Base-by-base conservation (phyloP, 1,140 invertebrate genomes). In the Solenopsis invicta region DNA sequence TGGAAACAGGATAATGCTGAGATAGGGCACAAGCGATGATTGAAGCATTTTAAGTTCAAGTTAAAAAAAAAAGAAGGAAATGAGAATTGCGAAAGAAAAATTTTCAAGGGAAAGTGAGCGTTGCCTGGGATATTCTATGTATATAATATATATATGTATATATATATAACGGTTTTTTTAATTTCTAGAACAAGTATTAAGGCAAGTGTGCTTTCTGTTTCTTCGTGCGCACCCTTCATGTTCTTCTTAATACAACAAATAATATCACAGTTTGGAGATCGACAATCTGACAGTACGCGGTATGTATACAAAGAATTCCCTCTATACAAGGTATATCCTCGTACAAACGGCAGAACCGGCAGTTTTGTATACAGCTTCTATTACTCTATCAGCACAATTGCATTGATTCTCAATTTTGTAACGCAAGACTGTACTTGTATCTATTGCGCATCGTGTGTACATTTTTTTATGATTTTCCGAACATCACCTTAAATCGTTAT, bases 211-310 rank as follows among this genome's bases (percentile, higher is more conserved):
- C 21, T 81, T 71, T 81, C 37, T 10, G 29, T 59, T 1, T 48
- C 16, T 9, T 84, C 41, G n/a, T 29, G 24, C 80, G 34, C 80
- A 24, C 34, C 24, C 16, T 54, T 9, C 67, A 10, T 13, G 24
- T 37, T 84, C 45, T 2, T 84, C 54, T 84, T 84, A 84, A 84
- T 89, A 76, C 89, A 94, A 95, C 91, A 95, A 78, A 94, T 94
- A 95, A 95, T 95, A 95, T 95, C 95, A 95, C 95, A 95, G 95
- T 95, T 95, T 90, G 89, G 94, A 95, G 94, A 95, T 95, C 95
- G 93, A 93, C 91, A 92, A 91, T 92, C 93, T 92, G 93, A 90
- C 90, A 87, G 74, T 93, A 92, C 82, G 88, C 75, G 76, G 50
- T 93, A 93, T 93, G 87, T 94, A 93, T 91, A 94, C 67, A 71